A percentile compares a stretch with the other conserved stretches of the same genome.
Conservation (phyloP, 2,113 vertebrate species). For the Microtus richardsoni region DNA sequence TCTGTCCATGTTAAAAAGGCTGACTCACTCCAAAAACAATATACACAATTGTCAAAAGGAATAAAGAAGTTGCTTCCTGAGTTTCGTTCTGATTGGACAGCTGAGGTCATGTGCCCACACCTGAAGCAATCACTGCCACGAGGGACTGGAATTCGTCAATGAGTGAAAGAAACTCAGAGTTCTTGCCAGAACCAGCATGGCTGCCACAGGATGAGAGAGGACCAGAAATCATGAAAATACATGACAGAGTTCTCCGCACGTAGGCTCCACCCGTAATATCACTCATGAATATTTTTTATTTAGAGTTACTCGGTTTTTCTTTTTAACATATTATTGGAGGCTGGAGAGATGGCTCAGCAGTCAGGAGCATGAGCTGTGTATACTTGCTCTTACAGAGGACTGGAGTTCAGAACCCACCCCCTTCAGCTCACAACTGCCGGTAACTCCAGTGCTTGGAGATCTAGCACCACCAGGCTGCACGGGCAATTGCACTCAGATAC, state of each 20-base stretch:
- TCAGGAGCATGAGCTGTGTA: neutral
- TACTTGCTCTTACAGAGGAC: neutral
- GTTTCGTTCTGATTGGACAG: neutral
- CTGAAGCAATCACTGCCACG: neutral
- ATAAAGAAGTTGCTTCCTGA: neutral
- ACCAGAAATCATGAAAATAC: rapidly evolving
- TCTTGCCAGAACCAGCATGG: neutral
- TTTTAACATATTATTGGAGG: neutral
- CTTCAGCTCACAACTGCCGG: neutral
- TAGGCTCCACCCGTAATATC: neutral
- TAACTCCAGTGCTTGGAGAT: neutral
- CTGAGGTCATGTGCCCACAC: neutral
- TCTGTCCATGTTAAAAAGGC: neutral
- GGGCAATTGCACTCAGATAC: too few relatives aligned
- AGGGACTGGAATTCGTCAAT: neutral
- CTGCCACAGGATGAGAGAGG: neutral
- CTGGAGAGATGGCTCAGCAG: neutral
- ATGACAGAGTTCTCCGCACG: neutral
- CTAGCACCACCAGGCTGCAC: neutral
- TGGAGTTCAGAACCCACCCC: too few relatives aligned
- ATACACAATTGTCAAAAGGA: neutral
- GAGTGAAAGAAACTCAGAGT: neutral
- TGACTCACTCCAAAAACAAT: neutral
- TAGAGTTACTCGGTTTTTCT: neutral
- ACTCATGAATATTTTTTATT: neutral